phyloP scores from a whole-genome alignment of 2,797 vertebrate genomes.

The Acanthurus leucopareius region DNA sequence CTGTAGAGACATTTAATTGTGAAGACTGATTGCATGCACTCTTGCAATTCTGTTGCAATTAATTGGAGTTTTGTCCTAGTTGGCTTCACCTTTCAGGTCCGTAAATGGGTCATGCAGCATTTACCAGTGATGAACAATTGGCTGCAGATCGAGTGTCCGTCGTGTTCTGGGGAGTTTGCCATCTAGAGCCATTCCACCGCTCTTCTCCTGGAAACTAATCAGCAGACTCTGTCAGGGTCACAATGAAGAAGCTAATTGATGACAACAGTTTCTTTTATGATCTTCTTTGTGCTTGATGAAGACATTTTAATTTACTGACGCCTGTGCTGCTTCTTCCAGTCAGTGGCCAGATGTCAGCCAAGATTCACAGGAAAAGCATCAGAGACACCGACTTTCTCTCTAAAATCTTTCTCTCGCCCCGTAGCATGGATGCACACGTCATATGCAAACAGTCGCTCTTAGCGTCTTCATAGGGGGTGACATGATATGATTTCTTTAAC shows the following conservation, averaged over 20 bases:
- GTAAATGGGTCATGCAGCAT: slow-evolving; percentile 56
- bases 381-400: slow-evolving; percentile 34
- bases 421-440: slow-evolving; percentile 1
- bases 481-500: slow-evolving; percentile 4
- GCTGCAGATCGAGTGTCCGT: slow-evolving; percentile 51
- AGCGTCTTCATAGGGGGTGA: not conserved
- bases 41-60: slow-evolving; percentile 31
- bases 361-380: slow-evolving; percentile 31
- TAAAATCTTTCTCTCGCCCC: slow-evolving; percentile 13
- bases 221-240: slow-evolving; percentile 63
- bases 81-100: slow-evolving; percentile 47
- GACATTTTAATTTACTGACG: slow-evolving; percentile 53
- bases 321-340: slow-evolving; percentile 59
- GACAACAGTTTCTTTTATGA: slow-evolving; percentile 61
- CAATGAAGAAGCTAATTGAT: slow-evolving; percentile 66
- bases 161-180: slow-evolving; percentile 64
- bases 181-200: slow-evolving; percentile 68
- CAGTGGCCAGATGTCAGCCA: slow-evolving; percentile 56
- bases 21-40: slow-evolving; percentile 19
- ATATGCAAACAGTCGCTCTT: slow-evolving; percentile 18
- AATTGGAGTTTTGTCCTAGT: slow-evolving; percentile 18
- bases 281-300: slow-evolving; percentile 64
- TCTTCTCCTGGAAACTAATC: slow-evolving; percentile 74
- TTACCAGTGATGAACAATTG: slow-evolving; percentile 60
- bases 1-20: slow-evolving; percentile 12